Percentiles rank a stretch among this genome's conserved stretches.
Conservation (phyloP, 2,888 invertebrate genomes). For the Merodon equestris region DNA sequence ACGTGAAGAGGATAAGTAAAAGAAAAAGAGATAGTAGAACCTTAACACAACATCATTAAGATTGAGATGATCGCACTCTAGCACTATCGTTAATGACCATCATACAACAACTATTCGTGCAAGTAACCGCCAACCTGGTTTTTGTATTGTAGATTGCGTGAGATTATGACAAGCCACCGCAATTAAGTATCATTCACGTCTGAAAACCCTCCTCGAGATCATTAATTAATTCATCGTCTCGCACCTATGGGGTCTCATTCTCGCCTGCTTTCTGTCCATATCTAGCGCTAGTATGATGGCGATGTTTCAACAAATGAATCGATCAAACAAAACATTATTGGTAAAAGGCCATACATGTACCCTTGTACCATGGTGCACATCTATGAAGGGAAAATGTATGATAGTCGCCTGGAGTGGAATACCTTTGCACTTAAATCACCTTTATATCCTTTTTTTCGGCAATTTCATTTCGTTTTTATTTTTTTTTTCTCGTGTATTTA, state of each 20-base stretch:
- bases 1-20: slow-evolving; percentile 15
- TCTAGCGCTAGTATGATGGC: too few species aligned
- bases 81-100: slow-evolving; percentile 36
- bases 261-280: neutral
- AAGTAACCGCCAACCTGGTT: slow-evolving; percentile 11
- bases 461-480: slow-evolving; percentile 31
- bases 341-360: neutral
- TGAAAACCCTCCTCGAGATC: slow-evolving; percentile 29
- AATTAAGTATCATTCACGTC: slow-evolving; percentile 49
- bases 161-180: slow-evolving; percentile 33
- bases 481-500: neutral
- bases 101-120: slow-evolving; percentile 14
- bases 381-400: slow-evolving; percentile 13
- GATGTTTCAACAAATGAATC: slow-evolving; percentile 28
- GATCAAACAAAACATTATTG: slow-evolving; percentile 53
- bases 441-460: slow-evolving; percentile 41
- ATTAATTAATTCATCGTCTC: slow-evolving; percentile 42
- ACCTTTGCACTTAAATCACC: slow-evolving; percentile 57
- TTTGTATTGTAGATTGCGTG: slow-evolving; percentile 37
- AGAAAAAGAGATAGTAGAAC: too few species aligned
- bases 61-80: slow-evolving; percentile 44
- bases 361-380: neutral
- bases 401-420: slow-evolving; percentile 32
- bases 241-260: slow-evolving; percentile 2
- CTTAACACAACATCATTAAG: slow-evolving; percentile 49